Evolutionary conservation across 1,140 invertebrate genomes (phyloP), one percentile per base, ranked within the genome.

Genomic region (Bacillus rossius): DNA sequence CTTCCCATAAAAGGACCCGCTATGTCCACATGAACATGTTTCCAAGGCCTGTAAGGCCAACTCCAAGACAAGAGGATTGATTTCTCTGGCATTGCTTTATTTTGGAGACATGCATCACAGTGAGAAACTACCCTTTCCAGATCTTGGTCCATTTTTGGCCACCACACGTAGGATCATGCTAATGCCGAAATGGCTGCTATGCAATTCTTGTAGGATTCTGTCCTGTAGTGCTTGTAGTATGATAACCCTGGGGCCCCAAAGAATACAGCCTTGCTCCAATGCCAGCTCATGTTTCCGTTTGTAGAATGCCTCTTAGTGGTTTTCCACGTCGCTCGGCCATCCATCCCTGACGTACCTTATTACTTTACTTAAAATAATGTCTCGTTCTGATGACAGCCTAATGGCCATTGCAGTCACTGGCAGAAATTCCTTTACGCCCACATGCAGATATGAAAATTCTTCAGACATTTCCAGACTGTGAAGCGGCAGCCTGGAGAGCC

Each of bases 141-240:
- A 2, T 70, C 64, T 10, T 47, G 40, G 49, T 75, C 66, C 1
- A 74, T 63, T 10, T 59, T 56, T 26, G 61, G 66, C 67, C 67
- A 75, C 63, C 66, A 75, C 23, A 68, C 55, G 52, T 67, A 64
- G 20, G 48, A 62, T 40, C 67, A 20, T n/a, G 71, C 70, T 19
- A 70, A 50, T 10, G 8, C 70, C 70, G 8, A 64, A 47, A 50
- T 73, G 70, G 19, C 49, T 62, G 4, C 29, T 34, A 61, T 72
- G 71, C 5, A 73, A 47, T 34, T 57, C 55, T 45, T 54, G 25
- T 45, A 45, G 13, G n/a, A 54, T 23, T 17, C 17, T 54, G 16
- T 54, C 16, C 17, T 19, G 38, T 10, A 54, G 49, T 25, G 7
- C 25, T 16, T 51, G 49, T 22, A 23, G 49, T 16, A 51, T n/a